These are phyloP conservation scores for Melanotaenia pygmaea DNA, from an alignment of 2,797 vertebrate species.

Conservation along the genomic window DNA sequence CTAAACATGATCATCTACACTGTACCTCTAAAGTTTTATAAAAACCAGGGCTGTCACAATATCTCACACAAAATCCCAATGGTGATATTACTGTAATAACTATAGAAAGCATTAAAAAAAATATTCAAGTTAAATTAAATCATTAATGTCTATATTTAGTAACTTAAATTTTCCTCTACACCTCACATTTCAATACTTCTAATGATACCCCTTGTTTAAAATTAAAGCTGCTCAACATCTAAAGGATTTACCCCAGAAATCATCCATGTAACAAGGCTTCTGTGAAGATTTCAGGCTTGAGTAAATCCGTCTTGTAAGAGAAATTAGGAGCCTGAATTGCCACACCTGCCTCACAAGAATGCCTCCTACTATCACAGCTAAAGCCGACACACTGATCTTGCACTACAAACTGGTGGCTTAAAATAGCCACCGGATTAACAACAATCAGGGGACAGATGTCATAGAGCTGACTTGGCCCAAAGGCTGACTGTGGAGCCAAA, in stretches of 20 bases:
- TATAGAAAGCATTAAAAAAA: neutral
- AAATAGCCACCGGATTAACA: slow-evolving; percentile 81
- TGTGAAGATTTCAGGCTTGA: slow-evolving; percentile 63
- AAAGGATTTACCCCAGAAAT: neutral
- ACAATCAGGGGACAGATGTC: slow-evolving; percentile 76
- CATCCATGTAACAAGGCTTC: slow-evolving; percentile 18
- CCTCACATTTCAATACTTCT: neutral
- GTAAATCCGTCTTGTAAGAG: slow-evolving; percentile 54
- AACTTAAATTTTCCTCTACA: neutral
- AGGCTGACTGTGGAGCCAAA: slow-evolving; percentile 63
- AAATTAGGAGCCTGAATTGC: slow-evolving; percentile 38
- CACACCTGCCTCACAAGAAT: slow-evolving; percentile 46
- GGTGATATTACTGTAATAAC: neutral
- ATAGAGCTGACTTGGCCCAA: slow-evolving; percentile 47
- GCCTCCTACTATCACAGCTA: slow-evolving; percentile 50
- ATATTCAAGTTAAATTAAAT: no score
- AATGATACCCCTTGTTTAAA: neutral
- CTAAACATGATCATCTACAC: neutral
- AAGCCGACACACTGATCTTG: slow-evolving; percentile 53
- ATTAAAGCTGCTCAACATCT: neutral
- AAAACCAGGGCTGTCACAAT: no score
- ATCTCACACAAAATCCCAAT: no score
- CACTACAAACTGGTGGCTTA: slow-evolving; percentile 58
- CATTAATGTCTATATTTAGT: neutral
- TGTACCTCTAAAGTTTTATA: neutral